Conservation (phyloP, 2,888 invertebrate species). For the Mellilla xanthometata region DNA sequence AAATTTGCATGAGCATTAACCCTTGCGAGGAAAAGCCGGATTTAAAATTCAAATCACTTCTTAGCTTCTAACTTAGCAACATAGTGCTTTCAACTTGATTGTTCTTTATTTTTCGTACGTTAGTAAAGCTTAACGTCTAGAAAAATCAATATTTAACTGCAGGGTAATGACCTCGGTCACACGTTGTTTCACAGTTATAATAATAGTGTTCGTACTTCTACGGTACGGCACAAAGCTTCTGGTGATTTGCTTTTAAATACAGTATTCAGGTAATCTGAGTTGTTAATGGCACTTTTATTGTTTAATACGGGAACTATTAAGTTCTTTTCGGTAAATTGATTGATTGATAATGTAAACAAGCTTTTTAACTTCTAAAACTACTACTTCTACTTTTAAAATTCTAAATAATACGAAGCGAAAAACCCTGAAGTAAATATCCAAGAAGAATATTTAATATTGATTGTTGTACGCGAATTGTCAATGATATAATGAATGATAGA, state of each 20-base stretch:
- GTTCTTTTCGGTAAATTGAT: too few species aligned
- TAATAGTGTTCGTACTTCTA: slow-evolving; percentile 14
- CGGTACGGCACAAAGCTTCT: neutral
- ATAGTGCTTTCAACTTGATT: slow-evolving; percentile 10
- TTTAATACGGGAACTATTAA: too few species aligned
- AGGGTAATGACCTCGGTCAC: slow-evolving; percentile 51
- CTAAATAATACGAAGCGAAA: too few species aligned
- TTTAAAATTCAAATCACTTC: slow-evolving; percentile 10
- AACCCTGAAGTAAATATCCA: too few species aligned
- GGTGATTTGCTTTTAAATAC: slow-evolving; percentile 28
- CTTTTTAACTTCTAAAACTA: too few species aligned
- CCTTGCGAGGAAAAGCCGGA: slow-evolving; percentile 1
- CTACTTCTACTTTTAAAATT: too few species aligned
- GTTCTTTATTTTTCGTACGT: slow-evolving; percentile 12
- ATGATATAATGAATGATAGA: slow-evolving; percentile 14
- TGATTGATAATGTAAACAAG: too few species aligned
- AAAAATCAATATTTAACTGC: slow-evolving; percentile 58
- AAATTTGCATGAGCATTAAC: slow-evolving; percentile 1
- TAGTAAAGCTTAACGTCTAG: slow-evolving; percentile 34
- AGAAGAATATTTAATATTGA: too few species aligned
- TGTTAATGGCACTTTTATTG: neutral
- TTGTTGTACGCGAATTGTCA: slow-evolving; percentile 2
- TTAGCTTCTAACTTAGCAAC: slow-evolving; percentile 11
- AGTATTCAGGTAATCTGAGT: neutral
- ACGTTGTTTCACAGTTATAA: slow-evolving; percentile 37